Evolutionary conservation across 2,113 vertebrate genomes (phyloP), one percentile per base, ranked within the genome.

Genomic region (Orcinus orca): DNA sequence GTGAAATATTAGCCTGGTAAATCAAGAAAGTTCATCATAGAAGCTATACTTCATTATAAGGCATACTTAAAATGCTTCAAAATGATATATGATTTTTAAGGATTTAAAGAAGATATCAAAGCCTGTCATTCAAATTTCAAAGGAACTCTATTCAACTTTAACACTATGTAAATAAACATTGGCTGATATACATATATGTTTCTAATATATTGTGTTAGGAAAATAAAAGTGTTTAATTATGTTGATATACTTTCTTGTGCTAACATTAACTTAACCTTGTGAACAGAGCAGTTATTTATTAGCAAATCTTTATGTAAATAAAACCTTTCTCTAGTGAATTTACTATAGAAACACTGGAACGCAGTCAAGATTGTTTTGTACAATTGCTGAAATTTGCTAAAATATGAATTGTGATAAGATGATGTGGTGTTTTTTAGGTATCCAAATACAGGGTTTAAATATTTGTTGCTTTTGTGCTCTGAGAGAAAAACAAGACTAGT

Each of bases 11-110:
- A 88, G 21, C 23, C n/a, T 95, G 26, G 20, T 90, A 82, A 74
- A 63, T 81, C 44, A 67, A 90, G 74, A 85, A 68, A 82, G 20
- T 83, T 85, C 8, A 29, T 94, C n/a, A 81, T 4, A 93, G 50
- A 12, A 93, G 25, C 87, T 85, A 95, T 41, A 60, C 77, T 95
- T 71, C 62, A 71, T 82, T 90, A 21, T 90, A 91, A 88, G 31
- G 6, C 33, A 50, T 73, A 91, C 65, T 93, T 95, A 91, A 85
- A 90, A 90, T 93, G 68, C 36, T 94, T 97, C 60, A 41, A 88
- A 73, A 70, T 65, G 90, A 62, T 50, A 81, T 31, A 17, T 92
- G 26, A 81, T 41, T 96, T 41, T 73, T 96, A 84, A 94, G 8
- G 11, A 65, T 96, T 91, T 93, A 68, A 74, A 60, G 31, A 92